These are phyloP conservation scores for Cyclina sinensis DNA, from an alignment of 1,140 invertebrate species.

Conservation along the genomic window DNA sequence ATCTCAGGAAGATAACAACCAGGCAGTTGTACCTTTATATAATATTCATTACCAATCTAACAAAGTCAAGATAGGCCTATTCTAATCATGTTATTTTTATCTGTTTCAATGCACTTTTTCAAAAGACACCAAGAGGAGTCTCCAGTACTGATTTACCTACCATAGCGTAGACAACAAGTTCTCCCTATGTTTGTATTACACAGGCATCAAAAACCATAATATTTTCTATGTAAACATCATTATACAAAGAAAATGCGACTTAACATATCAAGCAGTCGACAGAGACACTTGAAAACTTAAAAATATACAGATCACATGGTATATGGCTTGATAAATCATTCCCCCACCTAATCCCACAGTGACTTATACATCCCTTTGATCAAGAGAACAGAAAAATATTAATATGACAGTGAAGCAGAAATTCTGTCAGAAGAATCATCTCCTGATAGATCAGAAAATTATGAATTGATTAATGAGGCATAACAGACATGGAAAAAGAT, in stretches of 20 bases:
- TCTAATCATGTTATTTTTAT: too few relatives aligned
- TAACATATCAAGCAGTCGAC: background rate
- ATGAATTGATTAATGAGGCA: constrained; percentile 6
- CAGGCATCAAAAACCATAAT: constrained; percentile 16
- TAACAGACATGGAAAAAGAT: background rate
- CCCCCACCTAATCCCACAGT: background rate
- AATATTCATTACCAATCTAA: too few relatives aligned
- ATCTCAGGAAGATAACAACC: too few relatives aligned
- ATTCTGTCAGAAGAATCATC: background rate
- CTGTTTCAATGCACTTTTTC: background rate
- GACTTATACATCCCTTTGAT: constrained; percentile 13
- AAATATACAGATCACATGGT: background rate
- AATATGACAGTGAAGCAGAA: constrained; percentile 5
- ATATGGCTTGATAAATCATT: constrained; percentile 8
- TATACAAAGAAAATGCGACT: background rate
- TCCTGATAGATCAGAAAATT: constrained; percentile 7
- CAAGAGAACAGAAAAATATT: background rate
- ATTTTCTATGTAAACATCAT: constrained; percentile 41
- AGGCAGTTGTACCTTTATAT: too few relatives aligned
- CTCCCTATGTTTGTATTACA: constrained; percentile 1
- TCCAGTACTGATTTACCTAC: background rate
- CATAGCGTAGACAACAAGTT: background rate
- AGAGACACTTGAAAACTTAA: background rate
- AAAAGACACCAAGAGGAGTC: background rate
- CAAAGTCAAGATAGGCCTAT: too few relatives aligned